Base-by-base conservation (phyloP, 2,113 vertebrate genomes). In the Gymnocephalus cernua region DNA sequence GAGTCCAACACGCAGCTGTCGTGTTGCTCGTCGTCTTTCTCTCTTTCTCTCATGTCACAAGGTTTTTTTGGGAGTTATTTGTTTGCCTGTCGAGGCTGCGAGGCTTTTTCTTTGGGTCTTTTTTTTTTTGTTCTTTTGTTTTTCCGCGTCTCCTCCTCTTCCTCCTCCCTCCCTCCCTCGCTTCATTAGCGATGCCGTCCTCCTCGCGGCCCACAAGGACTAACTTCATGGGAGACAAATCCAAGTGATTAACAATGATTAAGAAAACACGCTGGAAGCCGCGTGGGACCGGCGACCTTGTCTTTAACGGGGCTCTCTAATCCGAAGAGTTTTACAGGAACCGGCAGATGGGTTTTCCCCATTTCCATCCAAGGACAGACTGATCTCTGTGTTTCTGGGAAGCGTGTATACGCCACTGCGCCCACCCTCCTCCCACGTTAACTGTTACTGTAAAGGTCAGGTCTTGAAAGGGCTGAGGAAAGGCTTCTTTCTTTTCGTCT, bases 201-300 rank as follows among this genome's bases (percentile, higher is more conserved):
- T 84, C 77, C 75, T 54, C 7, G 0, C 11, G 6, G 19, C 58
- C 68, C 80, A 63, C 62, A 68, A 77, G 84, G 84, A 76, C 66
- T n/a, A 23, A 61, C 19, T 14, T 54, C 59, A 65, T 18, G 63
- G 32, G 64, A 72, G 72, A 79, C 71, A 77, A 77, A 87, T 89
- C 80, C 15, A 1, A 32, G 80, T 48, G 71, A 85, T 91, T 72
- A 89, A 65, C 72, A 45, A 71, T 29, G 80, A 87, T 84, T 87
- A 91, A 29, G 68, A 71, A 56, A 59, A 47, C 54, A 45, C 1
- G 16, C 53, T 21, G 63, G 63, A 12, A 67, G 68, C 63, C 77
- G 8, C 0, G 44, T 41, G 80, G 80, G 74, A 82, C 44, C 13
- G 38, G 57, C 18, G 80, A 70, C 72, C 82, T 80, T n/a, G 65